A percentile compares a stretch with the other conserved stretches of the same genome.
These are phyloP conservation scores for Gasterosteus aculeatus DNA, from an alignment of 2,113 vertebrate species.

Conservation along the genomic window DNA sequence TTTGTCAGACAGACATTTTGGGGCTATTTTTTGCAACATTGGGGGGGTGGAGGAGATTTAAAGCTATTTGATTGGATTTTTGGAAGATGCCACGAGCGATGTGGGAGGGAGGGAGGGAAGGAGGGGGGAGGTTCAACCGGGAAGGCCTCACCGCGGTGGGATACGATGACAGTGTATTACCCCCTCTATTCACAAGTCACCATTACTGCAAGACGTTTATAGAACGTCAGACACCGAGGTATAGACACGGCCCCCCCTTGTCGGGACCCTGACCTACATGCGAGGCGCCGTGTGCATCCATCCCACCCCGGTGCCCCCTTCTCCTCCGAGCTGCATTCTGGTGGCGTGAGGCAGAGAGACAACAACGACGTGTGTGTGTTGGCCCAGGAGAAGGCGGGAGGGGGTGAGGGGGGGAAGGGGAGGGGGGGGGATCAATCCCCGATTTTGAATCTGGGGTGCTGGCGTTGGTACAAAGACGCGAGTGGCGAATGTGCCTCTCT, in stretches of 20 bases:
- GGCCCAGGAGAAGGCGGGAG: background rate
- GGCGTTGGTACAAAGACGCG: constrained; percentile 59
- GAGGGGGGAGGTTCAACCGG: no score
- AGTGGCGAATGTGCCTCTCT: constrained; percentile 62
- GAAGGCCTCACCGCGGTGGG: no score
- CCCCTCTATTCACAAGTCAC: no score
- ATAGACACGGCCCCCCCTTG: background rate
- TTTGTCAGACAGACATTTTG: no score
- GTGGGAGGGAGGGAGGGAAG: no score
- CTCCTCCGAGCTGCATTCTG: constrained; percentile 29
- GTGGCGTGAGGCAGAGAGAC: constrained; percentile 55
- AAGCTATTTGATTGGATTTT: background rate
- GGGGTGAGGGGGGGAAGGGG: background rate
- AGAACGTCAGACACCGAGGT: background rate
- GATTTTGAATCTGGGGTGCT: constrained; percentile 56
- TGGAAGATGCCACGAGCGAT: background rate
- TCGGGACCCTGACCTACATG: constrained; percentile 50
- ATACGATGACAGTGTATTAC: no score
- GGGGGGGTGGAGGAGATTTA: background rate
- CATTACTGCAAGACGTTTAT: background rate
- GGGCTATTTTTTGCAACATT: no score
- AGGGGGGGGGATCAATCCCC: constrained; percentile 5
- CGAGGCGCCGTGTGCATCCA: constrained; percentile 28
- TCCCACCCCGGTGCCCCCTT: constrained; percentile 7
- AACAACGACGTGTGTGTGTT: constrained; percentile 42